Conservation (phyloP, 2,888 invertebrate genomes). For the Masnerella sp. region DNA sequence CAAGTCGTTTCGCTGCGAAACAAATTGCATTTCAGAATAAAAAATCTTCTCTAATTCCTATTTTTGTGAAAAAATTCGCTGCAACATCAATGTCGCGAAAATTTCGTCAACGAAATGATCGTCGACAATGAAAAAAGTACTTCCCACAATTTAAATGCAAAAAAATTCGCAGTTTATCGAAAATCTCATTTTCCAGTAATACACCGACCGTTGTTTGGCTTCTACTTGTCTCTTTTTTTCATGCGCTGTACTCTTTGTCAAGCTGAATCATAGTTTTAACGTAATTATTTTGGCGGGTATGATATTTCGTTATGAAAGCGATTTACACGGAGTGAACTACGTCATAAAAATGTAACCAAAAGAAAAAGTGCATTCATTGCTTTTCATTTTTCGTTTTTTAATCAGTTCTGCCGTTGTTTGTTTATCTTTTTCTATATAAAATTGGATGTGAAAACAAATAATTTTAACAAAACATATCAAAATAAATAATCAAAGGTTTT, state of each 20-base stretch:
- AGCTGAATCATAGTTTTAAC: slow-evolving; percentile 23
- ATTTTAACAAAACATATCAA: no score
- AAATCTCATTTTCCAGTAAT: slow-evolving; percentile 17
- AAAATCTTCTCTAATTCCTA: no score
- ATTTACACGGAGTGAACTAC: slow-evolving; percentile 14
- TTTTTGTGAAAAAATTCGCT: no score
- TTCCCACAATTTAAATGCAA: slow-evolving; percentile 2
- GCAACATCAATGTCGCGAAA: not conserved
- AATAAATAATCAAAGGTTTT: no score
- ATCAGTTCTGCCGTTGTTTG: slow-evolving; percentile 5
- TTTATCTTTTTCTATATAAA: no score
- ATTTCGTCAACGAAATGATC: not conserved
- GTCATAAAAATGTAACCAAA: slow-evolving; percentile 9
- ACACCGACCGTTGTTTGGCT: slow-evolving; percentile 1
- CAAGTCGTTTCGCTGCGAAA: no score
- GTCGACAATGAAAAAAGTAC: not conserved
- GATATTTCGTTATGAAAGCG: slow-evolving; percentile 27
- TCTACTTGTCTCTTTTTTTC: not conserved
- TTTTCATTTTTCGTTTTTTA: slow-evolving; percentile 2
- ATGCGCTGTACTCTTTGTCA: slow-evolving; percentile 5
- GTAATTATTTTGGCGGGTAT: slow-evolving; percentile 24
- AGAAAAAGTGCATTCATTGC: no score
- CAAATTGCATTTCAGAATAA: no score
- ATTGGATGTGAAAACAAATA: no score
- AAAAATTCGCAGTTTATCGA: slow-evolving; percentile 9